Conservation (phyloP, 2,888 invertebrate genomes). For the Phyllotreta striolata region DNA sequence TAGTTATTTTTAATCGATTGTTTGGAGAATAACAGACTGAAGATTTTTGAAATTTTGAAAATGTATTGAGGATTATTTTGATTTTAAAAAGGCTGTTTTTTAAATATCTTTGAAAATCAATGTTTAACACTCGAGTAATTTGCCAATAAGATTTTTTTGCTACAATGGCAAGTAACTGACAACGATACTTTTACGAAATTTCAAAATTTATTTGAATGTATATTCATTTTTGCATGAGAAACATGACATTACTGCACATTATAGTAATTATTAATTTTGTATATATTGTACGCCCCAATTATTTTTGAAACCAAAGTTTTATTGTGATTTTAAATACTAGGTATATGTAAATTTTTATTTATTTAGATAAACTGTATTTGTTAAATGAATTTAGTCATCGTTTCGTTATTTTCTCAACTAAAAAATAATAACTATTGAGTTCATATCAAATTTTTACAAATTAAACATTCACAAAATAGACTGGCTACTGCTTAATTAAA, state of each 20-base stretch:
- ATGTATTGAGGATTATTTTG: not conserved
- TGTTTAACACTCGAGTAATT: not conserved
- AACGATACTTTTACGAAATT: too few species aligned
- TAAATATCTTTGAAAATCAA: not conserved
- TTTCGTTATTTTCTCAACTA: not conserved
- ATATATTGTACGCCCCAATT: conserved; percentile 48
- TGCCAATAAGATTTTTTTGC: too few species aligned
- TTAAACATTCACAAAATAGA: too few species aligned
- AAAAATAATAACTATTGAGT: too few species aligned
- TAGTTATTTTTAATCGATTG: not conserved
- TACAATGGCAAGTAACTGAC: too few species aligned
- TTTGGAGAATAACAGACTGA: conserved; percentile 20
- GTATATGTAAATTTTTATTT: conserved; percentile 46
- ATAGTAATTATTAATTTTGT: conserved; percentile 19
- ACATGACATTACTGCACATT: too few species aligned
- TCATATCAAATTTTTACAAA: too few species aligned
- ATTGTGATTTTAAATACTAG: conserved; percentile 50
- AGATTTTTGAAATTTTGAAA: conserved; percentile 9
- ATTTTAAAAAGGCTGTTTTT: conserved; percentile 2
- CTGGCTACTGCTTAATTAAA: too few species aligned
- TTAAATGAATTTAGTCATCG: not conserved
- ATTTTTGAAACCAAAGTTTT: conserved; percentile 53
- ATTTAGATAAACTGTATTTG: conserved; percentile 13
- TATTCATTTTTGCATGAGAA: conserved; percentile 2
- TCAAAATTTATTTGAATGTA: not conserved